These are phyloP conservation scores for Herpailurus yagouaroundi DNA, from an alignment of 2,113 vertebrate species.

Conservation along the genomic window DNA sequence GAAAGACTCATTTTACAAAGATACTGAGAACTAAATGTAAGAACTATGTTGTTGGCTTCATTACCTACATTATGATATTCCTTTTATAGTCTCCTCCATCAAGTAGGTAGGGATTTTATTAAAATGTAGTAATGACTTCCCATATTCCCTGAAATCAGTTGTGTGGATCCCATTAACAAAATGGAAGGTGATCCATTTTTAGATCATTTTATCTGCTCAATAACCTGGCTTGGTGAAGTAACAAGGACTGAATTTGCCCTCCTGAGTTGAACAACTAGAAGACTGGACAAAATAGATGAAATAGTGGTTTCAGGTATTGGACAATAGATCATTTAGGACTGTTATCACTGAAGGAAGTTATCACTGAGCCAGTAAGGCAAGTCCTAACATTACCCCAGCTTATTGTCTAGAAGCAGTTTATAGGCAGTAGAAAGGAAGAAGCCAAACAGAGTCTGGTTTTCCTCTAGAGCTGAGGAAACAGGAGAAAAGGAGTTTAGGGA, in stretches of 20 bases:
- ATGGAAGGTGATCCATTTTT: neutral
- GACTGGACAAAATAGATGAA: neutral
- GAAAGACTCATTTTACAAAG: neutral
- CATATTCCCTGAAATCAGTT: neutral
- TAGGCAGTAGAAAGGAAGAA: neutral
- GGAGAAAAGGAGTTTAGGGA: neutral
- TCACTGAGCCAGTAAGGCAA: neutral
- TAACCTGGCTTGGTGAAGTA: neutral
- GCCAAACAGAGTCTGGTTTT: neutral
- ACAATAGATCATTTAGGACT: neutral
- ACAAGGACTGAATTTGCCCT: neutral
- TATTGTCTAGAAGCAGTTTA: neutral
- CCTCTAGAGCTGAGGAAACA: neutral
- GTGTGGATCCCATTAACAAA: slow-evolving; percentile 4
- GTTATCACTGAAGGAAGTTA: neutral
- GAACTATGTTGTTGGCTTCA: neutral
- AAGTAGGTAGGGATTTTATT: neutral
- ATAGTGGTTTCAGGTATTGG: neutral
- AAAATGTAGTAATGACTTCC: neutral
- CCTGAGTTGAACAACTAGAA: neutral
- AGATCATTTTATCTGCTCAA: neutral
- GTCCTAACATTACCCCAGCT: neutral
- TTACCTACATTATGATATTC: neutral
- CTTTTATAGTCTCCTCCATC: neutral
- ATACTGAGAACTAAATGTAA: neutral